phyloP scores from a whole-genome alignment of 2,113 vertebrate species.

The Nycticorax nycticorax region DNA sequence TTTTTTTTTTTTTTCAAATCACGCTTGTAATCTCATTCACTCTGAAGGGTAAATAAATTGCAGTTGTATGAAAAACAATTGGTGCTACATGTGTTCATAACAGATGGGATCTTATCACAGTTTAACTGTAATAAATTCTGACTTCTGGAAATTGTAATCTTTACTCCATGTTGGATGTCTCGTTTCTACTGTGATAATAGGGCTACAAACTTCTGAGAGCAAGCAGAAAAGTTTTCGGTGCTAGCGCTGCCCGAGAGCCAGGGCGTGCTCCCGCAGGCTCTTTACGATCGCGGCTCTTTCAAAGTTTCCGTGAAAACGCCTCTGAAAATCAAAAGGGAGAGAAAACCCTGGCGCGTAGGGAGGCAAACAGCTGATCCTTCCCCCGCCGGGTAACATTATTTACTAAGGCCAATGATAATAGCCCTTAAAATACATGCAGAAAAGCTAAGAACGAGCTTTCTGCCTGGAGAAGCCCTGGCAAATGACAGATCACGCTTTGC shows the following conservation, averaged over 20 bases:
- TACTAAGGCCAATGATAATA: background rate
- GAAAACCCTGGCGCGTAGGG: background rate
- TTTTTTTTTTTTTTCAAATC: background rate
- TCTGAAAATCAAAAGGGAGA: background rate
- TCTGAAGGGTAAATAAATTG: slow-evolving; percentile 67
- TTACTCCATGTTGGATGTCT: background rate
- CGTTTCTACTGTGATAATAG: background rate
- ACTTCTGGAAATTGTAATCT: slow-evolving; percentile 67
- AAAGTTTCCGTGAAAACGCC: background rate
- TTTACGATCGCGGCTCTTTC: background rate
- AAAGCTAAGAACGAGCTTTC: background rate
- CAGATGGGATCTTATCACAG: slow-evolving; percentile 68
- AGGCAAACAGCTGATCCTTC: background rate
- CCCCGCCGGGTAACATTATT: background rate
- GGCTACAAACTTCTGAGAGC: background rate
- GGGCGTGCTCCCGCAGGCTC: background rate
- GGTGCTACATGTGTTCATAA: slow-evolving; percentile 62
- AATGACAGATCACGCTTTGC: background rate
- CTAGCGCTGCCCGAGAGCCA: background rate
- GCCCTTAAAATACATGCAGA: background rate
- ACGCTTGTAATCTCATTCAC: slow-evolving; percentile 40
- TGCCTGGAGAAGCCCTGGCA: background rate
- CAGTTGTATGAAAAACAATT: slow-evolving; percentile 65
- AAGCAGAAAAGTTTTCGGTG: background rate
- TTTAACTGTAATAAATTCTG: slow-evolving; percentile 64